A percentile compares a stretch with the other conserved stretches of the same genome.
These are phyloP conservation scores for Plotosus lineatus DNA, from an alignment of 2,113 vertebrate genomes.

Conservation along the genomic window DNA sequence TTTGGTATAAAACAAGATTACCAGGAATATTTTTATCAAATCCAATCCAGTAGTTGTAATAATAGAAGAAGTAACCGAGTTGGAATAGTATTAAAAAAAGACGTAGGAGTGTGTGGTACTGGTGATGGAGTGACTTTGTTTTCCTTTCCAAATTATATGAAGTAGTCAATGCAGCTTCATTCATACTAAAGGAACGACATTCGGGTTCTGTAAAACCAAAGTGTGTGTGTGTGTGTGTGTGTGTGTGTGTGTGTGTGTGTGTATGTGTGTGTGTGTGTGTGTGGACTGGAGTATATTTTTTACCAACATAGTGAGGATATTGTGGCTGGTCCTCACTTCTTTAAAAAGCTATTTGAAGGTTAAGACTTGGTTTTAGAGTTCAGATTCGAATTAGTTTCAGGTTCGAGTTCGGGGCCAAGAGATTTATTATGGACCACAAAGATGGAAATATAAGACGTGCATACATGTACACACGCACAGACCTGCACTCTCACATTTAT, in stretches of 20 bases:
- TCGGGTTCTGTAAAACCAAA: not conserved
- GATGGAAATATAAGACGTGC: no score
- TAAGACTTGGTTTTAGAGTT: no score
- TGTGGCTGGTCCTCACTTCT: no score
- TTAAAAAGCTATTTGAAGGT: no score
- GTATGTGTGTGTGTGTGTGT: not conserved
- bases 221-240: not conserved
- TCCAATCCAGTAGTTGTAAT: not conserved
- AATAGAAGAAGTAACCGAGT: not conserved
- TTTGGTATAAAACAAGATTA: not conserved
- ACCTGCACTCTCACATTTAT: no score
- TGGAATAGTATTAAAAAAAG: not conserved
- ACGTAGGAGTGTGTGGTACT: not conserved
- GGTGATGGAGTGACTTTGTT: not conserved
- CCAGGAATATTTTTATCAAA: not conserved
- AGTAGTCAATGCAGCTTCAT: not conserved
- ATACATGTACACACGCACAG: no score
- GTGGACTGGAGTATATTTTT: no score
- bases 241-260: not conserved
- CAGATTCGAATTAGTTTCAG: no score
- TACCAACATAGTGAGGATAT: no score
- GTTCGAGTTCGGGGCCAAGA: no score
- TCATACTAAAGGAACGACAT: constrained; percentile 12
- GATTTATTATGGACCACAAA: no score
- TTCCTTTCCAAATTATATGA: not conserved